A percentile compares a stretch with the other conserved stretches of the same genome.
Evolutionary conservation across 1,140 invertebrate species (phyloP).

Genomic region (Wiebesia pumilae): DNA sequence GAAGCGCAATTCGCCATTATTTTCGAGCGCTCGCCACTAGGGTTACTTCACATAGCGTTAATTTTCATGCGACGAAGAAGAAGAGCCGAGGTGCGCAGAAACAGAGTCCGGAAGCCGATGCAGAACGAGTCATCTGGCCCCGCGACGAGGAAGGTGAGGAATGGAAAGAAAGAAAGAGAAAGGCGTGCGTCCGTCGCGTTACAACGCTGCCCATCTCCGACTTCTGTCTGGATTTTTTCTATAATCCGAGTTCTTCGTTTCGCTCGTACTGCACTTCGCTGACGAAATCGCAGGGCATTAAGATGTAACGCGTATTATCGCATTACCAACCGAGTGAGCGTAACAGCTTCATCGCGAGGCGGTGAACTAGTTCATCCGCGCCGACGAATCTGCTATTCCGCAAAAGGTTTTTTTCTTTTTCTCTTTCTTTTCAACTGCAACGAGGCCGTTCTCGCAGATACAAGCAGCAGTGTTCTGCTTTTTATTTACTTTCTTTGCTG

Average conservation of each 20-base stretch:
- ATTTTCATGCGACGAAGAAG: not conserved
- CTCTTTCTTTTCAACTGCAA: not conserved
- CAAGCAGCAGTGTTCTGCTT: not conserved
- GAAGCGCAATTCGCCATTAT: not conserved
- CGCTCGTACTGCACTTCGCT: not conserved
- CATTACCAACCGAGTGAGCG: not conserved
- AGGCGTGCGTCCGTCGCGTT: not conserved
- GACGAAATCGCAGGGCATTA: not conserved
- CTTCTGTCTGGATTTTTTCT: not conserved
- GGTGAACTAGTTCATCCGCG: constrained; percentile 1
- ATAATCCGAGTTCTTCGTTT: not conserved
- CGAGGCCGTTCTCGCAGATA: constrained; percentile 4
- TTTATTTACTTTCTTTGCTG: not conserved
- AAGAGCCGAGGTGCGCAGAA: too few relatives aligned
- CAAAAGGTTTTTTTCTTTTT: not conserved
- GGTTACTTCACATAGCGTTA: not conserved
- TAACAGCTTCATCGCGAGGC: not conserved
- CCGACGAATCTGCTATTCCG: not conserved
- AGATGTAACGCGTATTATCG: not conserved
- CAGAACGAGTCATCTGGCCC: not conserved
- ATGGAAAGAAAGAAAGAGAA: constrained; percentile 4
- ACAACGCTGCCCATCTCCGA: not conserved
- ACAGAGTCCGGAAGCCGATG: not conserved
- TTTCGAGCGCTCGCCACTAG: not conserved
- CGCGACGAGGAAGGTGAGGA: not conserved